Percentiles rank a stretch among this genome's conserved stretches.
phyloP scores from a whole-genome alignment of 2,888 invertebrate species.

The Deroplatys truncata region DNA sequence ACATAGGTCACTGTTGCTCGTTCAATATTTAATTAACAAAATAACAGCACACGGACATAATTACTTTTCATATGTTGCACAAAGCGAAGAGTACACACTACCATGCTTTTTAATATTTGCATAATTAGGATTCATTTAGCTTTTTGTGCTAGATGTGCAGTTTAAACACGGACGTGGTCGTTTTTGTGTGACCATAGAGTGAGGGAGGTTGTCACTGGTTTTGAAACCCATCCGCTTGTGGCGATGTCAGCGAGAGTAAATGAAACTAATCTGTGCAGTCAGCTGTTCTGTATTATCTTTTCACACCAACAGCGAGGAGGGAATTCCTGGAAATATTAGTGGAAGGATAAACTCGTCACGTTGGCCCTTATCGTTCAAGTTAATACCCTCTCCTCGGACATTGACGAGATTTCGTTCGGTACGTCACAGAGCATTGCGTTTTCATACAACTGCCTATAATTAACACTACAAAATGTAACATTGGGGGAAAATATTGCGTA shows the following conservation, averaged over 20 bases:
- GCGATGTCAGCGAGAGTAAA: background rate
- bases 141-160: background rate
- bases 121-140: background rate
- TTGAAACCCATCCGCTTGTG: background rate
- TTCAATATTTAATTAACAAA: background rate
- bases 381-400: background rate
- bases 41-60: background rate
- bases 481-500: too few species aligned
- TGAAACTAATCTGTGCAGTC: background rate
- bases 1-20: background rate
- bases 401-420: background rate
- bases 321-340: background rate
- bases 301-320: background rate
- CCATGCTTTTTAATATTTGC: background rate
- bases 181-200: background rate
- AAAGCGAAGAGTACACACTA: background rate
- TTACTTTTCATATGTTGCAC: background rate
- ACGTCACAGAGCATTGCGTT: background rate
- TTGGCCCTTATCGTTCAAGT: background rate
- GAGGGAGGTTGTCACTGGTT: background rate
- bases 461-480: background rate
- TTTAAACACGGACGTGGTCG: background rate
- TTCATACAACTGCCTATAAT: background rate
- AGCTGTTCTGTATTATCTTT: background rate
- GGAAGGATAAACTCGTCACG: background rate